phyloP scores from a whole-genome alignment of 1,140 invertebrate species.

The Calephelis virginiensis region DNA sequence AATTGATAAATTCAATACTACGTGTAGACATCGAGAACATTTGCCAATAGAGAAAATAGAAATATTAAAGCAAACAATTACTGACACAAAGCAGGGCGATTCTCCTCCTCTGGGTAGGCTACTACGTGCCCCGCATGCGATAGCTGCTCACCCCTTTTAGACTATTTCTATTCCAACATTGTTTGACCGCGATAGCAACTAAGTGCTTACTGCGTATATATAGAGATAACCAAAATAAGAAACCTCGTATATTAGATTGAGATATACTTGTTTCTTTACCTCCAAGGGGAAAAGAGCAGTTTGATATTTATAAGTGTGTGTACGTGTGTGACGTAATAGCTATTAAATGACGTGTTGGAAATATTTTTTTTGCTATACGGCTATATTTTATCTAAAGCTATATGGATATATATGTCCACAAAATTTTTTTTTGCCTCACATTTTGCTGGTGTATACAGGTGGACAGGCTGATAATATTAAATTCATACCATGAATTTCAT shows the following conservation, averaged over 20 bases:
- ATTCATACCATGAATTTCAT: too few relatives aligned
- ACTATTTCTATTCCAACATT: constrained; percentile 52
- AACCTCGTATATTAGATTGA: constrained; percentile 19
- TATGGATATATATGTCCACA: too few relatives aligned
- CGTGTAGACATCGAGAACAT: constrained; percentile 1
- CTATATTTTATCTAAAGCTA: too few relatives aligned
- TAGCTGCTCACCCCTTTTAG: constrained; percentile 33
- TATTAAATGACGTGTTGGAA: too few relatives aligned
- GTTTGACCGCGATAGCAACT: constrained; percentile 35
- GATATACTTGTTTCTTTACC: neutral
- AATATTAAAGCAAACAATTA: constrained; percentile 59
- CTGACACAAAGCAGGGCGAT: constrained; percentile 46
- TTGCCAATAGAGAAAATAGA: constrained; percentile 14
- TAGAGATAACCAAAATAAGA: constrained; percentile 39
- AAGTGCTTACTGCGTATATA: constrained; percentile 39
- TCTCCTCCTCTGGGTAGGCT: constrained; percentile 26
- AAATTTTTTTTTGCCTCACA: too few relatives aligned
- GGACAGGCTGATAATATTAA: too few relatives aligned
- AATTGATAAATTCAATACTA: neutral
- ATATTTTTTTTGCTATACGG: too few relatives aligned
- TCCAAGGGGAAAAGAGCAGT: neutral
- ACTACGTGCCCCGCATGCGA: constrained; percentile 53
- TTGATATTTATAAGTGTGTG: too few relatives aligned
- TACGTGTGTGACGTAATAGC: too few relatives aligned
- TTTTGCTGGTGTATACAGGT: too few relatives aligned